phyloP scores from a whole-genome alignment of 2,113 vertebrate genomes.

The Mixornis gularis region DNA sequence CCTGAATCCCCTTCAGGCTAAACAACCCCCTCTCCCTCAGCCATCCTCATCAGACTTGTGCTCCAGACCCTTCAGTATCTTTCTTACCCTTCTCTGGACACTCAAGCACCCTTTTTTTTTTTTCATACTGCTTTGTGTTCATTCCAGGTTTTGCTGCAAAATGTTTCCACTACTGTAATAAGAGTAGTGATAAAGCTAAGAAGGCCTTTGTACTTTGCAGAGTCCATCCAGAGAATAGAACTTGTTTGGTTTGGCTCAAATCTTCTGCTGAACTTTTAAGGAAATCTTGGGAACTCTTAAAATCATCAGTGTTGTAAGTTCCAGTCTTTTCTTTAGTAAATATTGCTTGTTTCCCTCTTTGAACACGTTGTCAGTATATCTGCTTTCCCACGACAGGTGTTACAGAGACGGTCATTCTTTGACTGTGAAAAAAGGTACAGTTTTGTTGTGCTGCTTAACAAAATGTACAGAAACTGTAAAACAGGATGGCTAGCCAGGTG shows the following conservation, averaged over 20 bases:
- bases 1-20: not conserved
- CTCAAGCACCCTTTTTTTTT: not conserved
- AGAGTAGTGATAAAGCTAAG: constrained; percentile 5
- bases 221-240: not conserved
- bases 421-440: not conserved
- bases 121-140: not conserved
- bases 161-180: not conserved
- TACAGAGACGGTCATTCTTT: not conserved
- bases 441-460: not conserved
- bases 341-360: not conserved
- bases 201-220: constrained; percentile 2
- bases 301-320: not conserved
- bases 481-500: not conserved
- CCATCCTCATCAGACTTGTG: not conserved
- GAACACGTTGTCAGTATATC: not conserved
- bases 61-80: not conserved
- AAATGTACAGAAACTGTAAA: not conserved
- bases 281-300: constrained; percentile 2
- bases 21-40: not conserved
- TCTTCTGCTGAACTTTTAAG: constrained; percentile 9
- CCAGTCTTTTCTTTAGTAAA: not conserved
- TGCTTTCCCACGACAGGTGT: not conserved
- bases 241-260: constrained; percentile 10
- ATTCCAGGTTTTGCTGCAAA: not conserved
- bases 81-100: not conserved